Conservation (phyloP, 1,140 invertebrate genomes). For the Bactericera cockerelli region DNA sequence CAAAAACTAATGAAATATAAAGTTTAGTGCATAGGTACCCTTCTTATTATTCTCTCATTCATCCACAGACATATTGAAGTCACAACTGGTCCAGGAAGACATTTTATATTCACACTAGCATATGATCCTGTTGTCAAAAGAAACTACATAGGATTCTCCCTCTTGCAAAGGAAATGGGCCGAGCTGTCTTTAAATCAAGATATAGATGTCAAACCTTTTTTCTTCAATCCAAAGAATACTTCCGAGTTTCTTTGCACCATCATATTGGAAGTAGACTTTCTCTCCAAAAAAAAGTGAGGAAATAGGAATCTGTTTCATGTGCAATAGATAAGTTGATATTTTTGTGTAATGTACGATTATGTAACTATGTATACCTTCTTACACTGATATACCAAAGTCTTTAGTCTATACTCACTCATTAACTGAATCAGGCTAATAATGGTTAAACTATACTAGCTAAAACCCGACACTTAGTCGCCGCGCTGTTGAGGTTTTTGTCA, state of each 20-base stretch:
- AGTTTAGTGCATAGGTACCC: too few relatives aligned
- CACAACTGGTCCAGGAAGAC: constrained; percentile 54
- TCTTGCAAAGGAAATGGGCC: constrained; percentile 92
- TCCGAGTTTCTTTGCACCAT: constrained; percentile 73
- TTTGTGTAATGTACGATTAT: too few relatives aligned
- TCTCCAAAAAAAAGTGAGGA: constrained; percentile 79
- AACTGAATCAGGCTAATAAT: too few relatives aligned
- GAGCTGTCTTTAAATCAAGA: constrained; percentile 76
- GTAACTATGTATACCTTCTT: too few relatives aligned
- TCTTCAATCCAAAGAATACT: constrained; percentile 48
- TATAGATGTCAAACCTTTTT: constrained; percentile 67
- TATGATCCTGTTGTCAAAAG: constrained; percentile 52
- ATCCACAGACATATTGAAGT: constrained; percentile 70
- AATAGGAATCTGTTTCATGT: too few relatives aligned
- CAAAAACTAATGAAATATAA: too few relatives aligned
- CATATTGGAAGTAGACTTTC: constrained; percentile 78
- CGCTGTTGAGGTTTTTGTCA: too few relatives aligned
- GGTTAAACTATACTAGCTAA: too few relatives aligned
- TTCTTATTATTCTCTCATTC: constrained; percentile 10
- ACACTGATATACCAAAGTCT: too few relatives aligned
- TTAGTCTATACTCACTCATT: too few relatives aligned
- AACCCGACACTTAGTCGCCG: too few relatives aligned
- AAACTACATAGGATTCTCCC: constrained; percentile 75
- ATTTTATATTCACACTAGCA: constrained; percentile 73
- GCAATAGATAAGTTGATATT: too few relatives aligned